phyloP scores from a whole-genome alignment of 2,113 vertebrate species.

The Cromileptes altivelis region DNA sequence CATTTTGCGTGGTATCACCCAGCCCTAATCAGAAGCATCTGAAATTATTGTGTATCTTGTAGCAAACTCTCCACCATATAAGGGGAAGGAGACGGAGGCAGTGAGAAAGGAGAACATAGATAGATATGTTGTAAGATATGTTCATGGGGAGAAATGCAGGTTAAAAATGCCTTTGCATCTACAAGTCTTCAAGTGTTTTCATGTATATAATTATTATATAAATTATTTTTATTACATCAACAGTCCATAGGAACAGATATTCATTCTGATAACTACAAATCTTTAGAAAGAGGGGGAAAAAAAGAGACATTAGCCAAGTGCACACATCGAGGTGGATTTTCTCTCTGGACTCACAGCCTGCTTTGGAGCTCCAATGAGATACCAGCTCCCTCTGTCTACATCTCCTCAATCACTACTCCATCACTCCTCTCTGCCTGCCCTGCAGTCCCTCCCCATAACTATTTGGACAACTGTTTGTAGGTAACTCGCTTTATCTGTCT shows the following conservation, averaged over 20 bases:
- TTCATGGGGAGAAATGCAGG: not conserved
- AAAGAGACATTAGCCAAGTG: not conserved
- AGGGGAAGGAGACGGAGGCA: conserved; percentile 10
- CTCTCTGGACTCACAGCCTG: conserved; percentile 11
- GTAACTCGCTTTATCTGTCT: conserved; percentile 27
- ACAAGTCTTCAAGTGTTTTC: not conserved
- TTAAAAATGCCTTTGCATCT: conserved; percentile 4
- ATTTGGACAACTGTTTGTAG: conserved; percentile 37
- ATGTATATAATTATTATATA: not conserved
- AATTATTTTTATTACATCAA: not conserved
- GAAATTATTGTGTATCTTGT: conserved; percentile 33
- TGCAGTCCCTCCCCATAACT: conserved; percentile 35
- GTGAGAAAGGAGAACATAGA: not conserved
- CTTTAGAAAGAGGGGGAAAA: not conserved
- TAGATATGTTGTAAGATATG: not conserved
- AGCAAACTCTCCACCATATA: conserved; percentile 34
- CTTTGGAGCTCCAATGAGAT: conserved; percentile 58
- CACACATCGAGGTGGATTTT: conserved; percentile 4
- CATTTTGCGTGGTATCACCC: too few relatives aligned
- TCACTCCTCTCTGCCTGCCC: conserved; percentile 31
- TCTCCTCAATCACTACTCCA: conserved; percentile 39
- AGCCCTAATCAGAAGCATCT: conserved; percentile 26
- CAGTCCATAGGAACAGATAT: not conserved
- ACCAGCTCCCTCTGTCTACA: conserved; percentile 49
- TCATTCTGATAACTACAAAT: not conserved